Evolutionary conservation across 2,113 vertebrate species (phyloP).

Genomic region (Myrmophylax atrothorax): DNA sequence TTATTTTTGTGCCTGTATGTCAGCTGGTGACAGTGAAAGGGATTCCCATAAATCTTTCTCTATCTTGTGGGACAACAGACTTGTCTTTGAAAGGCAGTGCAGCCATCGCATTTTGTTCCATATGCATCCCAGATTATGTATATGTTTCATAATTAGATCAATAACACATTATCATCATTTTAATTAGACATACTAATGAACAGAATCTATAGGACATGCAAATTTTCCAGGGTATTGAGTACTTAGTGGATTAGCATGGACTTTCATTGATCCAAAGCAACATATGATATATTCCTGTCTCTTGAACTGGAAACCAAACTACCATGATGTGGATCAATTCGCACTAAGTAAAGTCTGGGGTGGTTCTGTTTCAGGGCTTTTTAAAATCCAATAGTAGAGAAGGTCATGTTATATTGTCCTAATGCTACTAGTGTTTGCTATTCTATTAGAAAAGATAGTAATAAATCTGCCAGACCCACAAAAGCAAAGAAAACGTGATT

Average conservation of each 20-base stretch:
- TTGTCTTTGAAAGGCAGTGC: not conserved
- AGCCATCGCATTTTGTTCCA: not conserved
- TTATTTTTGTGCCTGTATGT: not conserved
- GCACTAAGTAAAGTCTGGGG: slow-evolving; percentile 51
- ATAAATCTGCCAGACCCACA: not conserved
- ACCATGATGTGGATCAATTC: slow-evolving; percentile 65
- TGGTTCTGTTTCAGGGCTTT: slow-evolving; percentile 61
- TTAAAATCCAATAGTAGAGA: slow-evolving; percentile 60
- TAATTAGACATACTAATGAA: slow-evolving; percentile 50
- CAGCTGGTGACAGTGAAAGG: not conserved
- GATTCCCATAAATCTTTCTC: not conserved
- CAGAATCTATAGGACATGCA: slow-evolving; percentile 34
- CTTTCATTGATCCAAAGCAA: slow-evolving; percentile 60
- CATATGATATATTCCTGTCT: slow-evolving; percentile 41
- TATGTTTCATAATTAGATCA: slow-evolving; percentile 42
- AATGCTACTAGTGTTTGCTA: slow-evolving; percentile 10
- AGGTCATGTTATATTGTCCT: slow-evolving; percentile 68
- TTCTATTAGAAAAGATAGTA: slow-evolving; percentile 9
- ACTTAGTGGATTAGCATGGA: not conserved
- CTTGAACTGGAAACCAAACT: slow-evolving; percentile 57
- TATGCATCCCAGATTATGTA: not conserved
- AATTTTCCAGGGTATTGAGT: slow-evolving; percentile 26
- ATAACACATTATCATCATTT: slow-evolving; percentile 25
- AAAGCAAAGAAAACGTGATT: not conserved
- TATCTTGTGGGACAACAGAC: not conserved